Conservation (phyloP, 2,888 invertebrate genomes). For the Ormyrus rosae region DNA sequence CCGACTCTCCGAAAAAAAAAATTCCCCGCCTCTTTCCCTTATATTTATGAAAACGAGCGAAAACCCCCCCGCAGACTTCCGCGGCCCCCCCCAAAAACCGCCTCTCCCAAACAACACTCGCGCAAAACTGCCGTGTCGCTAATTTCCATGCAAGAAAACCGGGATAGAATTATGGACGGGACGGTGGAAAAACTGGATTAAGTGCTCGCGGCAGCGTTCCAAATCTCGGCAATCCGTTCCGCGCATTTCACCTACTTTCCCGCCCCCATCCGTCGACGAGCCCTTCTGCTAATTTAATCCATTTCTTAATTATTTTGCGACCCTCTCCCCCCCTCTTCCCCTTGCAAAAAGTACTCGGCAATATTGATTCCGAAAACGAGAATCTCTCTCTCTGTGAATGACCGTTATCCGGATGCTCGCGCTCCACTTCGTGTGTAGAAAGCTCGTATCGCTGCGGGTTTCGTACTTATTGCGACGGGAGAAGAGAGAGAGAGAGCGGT, state of each 20-base stretch:
- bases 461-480: not conserved
- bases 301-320: constrained; percentile 14
- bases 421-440: not conserved
- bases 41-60: no score
- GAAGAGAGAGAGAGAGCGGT: not conserved
- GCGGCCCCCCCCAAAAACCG: no score
- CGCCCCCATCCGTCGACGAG: not conserved
- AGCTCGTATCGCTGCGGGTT: not conserved
- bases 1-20: no score
- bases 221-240: constrained; percentile 36
- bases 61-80: no score
- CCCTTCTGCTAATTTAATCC: not conserved
- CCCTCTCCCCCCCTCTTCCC: not conserved
- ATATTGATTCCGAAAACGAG: no score
- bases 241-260: constrained; percentile 30
- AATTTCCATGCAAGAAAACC: no score
- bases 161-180: constrained; percentile 1
- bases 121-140: no score
- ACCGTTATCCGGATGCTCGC: not conserved
- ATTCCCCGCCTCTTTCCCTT: no score
- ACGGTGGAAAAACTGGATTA: constrained; percentile 27
- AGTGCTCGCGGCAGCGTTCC: constrained; percentile 30
- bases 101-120: no score
- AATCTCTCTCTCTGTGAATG: no score
- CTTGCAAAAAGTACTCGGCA: no score